These are phyloP conservation scores for Eulemur albifrons DNA, from an alignment of 2,797 vertebrate species.

Conservation along the genomic window DNA sequence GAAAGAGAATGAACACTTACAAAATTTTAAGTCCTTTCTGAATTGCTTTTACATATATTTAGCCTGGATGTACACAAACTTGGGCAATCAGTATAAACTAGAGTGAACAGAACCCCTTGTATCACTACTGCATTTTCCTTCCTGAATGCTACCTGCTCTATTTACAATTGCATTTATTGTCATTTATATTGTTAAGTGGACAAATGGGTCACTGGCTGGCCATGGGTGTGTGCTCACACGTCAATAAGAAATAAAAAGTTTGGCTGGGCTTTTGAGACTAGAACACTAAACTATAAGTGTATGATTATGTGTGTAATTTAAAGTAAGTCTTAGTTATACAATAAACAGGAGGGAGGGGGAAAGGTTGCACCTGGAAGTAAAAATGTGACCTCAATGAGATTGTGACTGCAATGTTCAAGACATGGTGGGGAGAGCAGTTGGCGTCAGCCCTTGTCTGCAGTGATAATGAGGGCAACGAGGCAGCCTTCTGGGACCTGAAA, in stretches of 20 bases:
- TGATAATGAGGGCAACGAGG: neutral
- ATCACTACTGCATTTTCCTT: accelerated
- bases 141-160: neutral
- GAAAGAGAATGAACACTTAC: neutral
- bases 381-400: neutral
- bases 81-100: neutral
- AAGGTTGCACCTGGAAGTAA: neutral
- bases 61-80: neutral
- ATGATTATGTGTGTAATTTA: neutral
- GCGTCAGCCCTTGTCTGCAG: neutral
- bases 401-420: neutral
- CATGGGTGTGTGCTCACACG: neutral
- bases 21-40: neutral
- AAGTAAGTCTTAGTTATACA: neutral
- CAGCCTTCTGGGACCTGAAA: neutral
- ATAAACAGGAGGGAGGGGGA: neutral
- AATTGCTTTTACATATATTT: neutral
- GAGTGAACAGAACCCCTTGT: neutral
- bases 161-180: neutral
- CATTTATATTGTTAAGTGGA: neutral
- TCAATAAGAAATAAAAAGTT: neutral
- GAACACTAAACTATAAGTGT: neutral
- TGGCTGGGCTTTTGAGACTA: neutral
- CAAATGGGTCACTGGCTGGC: neutral
- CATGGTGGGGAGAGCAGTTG: neutral